Evolutionary conservation across 2,797 vertebrate species (phyloP), one percentile per base, ranked within the genome.

Genomic region (Poeciliopsis gracilis): DNA sequence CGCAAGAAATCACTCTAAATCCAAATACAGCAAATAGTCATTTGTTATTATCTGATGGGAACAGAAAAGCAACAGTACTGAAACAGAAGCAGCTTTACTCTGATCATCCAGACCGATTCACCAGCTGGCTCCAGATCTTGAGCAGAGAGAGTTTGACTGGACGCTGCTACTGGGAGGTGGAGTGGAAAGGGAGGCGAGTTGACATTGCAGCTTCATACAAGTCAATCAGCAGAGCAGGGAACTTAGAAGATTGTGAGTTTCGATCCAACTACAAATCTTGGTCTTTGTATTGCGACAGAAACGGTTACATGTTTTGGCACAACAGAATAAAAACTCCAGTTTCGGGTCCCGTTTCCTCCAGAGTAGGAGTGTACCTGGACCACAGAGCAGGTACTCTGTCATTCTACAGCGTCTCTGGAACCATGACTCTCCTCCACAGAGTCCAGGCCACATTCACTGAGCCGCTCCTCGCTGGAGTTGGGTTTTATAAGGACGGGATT

Each of bases 281-380:
- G 71, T 30, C 15, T 20, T 72, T 72, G 33, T 51, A 51, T 72
- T 72, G 47, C 12, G 16, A 30, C 28, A 49, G 46, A 47, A 72
- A 51, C 2, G 30, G 45, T 36, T 72, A 51, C 47, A 36, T 2
- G 2, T 72, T 72, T 51, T 47, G 45, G 47, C 47, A 72, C 30
- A 72, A 72, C 71, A 49, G 28, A 20, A 72, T 11, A 13, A 51
- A 30, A 28, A 45, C 23, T 16, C 38, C 72, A 25, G 59, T 76
- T 47, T n/a, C 74, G 16, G 74, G 57, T 76, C 74, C 74, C 16
- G 13, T 12, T 33, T 76, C 74, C 43, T 66, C 74, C 43, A 66
- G 74, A 76, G 10, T 75, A 20, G 74, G 74, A 75, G 74, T 75
- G 16, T 75, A 75, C 45, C 57, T 75, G 28, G 57, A 75, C 46